Evolutionary conservation across 1,140 invertebrate genomes (phyloP).

Genomic region (Eriosoma lanigerum): DNA sequence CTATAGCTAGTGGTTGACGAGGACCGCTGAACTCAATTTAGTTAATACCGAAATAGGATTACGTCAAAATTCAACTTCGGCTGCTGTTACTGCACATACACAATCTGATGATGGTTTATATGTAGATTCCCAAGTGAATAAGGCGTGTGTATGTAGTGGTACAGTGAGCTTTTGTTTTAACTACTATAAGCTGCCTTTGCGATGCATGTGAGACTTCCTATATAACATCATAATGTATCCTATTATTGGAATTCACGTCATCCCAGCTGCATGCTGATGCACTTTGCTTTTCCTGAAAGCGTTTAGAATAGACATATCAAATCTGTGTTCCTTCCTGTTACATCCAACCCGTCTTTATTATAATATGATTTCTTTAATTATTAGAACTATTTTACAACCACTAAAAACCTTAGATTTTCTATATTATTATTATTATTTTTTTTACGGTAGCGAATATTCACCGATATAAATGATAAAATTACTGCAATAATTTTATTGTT

Average conservation of each 20-base stretch:
- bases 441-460: too few species aligned
- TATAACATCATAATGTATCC: constrained; percentile 12
- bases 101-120: constrained; percentile 29
- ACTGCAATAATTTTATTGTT: not conserved
- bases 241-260: constrained; percentile 34
- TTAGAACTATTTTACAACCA: not conserved
- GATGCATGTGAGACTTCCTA: not conserved
- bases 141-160: constrained; percentile 13
- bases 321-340: not conserved
- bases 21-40: constrained; percentile 30
- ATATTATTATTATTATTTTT: not conserved
- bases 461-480: too few species aligned
- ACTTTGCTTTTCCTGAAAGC: not conserved
- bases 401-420: not conserved
- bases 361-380: too few species aligned
- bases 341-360: not conserved
- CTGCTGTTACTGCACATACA: not conserved
- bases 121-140: constrained; percentile 7
- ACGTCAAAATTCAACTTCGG: constrained; percentile 39
- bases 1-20: not conserved
- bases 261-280: not conserved
- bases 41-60: constrained; percentile 50
- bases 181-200: constrained; percentile 12
- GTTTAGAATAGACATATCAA: too few species aligned
- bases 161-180: constrained; percentile 37